These are phyloP conservation scores for Danio albolineatus DNA, from an alignment of 2,797 vertebrate genomes.

Conservation along the genomic window DNA sequence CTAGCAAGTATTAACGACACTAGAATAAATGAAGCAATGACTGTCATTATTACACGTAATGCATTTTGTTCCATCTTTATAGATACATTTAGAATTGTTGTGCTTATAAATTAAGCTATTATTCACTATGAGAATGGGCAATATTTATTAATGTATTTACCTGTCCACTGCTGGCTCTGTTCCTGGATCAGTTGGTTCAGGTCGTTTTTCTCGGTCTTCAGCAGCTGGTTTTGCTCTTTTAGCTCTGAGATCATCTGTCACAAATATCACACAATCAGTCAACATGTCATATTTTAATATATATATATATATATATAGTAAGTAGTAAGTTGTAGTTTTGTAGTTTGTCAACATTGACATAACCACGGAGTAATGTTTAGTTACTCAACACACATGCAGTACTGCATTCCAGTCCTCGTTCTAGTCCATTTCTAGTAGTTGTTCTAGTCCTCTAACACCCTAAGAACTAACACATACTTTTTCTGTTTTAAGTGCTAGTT, in stretches of 20 bases:
- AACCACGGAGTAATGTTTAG: neutral
- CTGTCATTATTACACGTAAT: no score
- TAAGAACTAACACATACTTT: neutral
- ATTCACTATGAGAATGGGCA: no score
- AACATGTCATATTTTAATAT: conserved; percentile 1
- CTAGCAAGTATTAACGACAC: no score
- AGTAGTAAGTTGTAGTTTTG: neutral
- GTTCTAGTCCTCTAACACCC: conserved; percentile 40
- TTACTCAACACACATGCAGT: neutral
- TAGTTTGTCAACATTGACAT: neutral
- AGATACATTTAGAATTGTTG: no score
- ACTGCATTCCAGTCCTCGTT: neutral
- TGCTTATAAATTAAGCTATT: no score
- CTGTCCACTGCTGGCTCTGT: conserved; percentile 93
- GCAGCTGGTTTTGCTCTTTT: conserved; percentile 89
- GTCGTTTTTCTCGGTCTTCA: conserved; percentile 94
- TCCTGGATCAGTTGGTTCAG: conserved; percentile 91
- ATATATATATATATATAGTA: no score
- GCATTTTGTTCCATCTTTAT: no score
- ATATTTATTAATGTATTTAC: no score
- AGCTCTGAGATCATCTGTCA: conserved; percentile 89
- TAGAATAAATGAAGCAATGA: no score
- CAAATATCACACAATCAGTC: conserved; percentile 48
- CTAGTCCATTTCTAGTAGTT: no score
- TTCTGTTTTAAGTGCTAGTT: neutral